Percentiles rank a stretch among this genome's conserved stretches.
Evolutionary conservation across 53 echinoderm and acorn worm species (phyloP).

Genomic region (Paracentrotus lividus): DNA sequence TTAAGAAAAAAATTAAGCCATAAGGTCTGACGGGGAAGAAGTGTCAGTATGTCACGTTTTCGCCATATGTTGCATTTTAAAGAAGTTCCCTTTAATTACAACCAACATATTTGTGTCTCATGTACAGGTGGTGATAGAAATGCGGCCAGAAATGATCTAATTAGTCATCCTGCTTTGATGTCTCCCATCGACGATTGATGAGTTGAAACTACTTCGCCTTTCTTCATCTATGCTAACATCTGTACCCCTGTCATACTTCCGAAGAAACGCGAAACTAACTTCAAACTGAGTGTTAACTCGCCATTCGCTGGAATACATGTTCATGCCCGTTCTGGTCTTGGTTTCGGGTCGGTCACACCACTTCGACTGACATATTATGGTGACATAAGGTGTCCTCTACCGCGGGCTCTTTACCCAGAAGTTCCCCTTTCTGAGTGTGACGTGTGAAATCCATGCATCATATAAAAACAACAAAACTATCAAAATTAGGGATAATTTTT

Average conservation of each 20-base stretch:
- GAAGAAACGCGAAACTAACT: no score
- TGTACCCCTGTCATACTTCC: no score
- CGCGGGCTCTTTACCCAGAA: neutral
- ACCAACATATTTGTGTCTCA: neutral
- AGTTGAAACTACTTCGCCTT: neutral
- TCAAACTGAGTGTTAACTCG: no score
- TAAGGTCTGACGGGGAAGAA: neutral
- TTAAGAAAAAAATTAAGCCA: neutral
- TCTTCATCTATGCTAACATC: conserved; percentile 3
- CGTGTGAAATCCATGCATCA: no score
- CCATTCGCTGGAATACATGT: no score
- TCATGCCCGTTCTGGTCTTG: no score
- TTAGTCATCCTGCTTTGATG: neutral
- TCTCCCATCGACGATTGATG: neutral
- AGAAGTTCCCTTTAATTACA: neutral
- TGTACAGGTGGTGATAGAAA: conserved; percentile 6
- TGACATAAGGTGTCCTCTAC: neutral
- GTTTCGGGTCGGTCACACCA: no score
- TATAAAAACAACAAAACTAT: no score
- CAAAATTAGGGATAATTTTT: no score
- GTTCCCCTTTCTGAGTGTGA: neutral
- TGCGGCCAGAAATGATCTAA: neutral
- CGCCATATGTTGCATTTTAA: neutral
- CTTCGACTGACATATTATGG: no score
- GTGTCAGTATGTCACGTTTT: neutral